Conservation (phyloP, 2,797 vertebrate genomes). For the Anisognathus igniventris region DNA sequence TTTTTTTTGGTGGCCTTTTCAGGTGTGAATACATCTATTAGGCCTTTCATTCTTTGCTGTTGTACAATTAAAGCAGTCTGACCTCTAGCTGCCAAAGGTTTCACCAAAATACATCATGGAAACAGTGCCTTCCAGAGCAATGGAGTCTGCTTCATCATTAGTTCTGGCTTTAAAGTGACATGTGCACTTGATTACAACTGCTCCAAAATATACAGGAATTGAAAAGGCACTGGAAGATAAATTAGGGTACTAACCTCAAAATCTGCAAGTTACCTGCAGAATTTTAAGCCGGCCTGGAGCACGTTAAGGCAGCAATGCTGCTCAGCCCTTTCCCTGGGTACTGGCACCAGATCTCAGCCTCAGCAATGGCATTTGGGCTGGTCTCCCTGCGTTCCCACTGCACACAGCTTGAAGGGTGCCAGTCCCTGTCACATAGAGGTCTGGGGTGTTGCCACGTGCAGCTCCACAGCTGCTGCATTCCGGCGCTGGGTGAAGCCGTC, state of each 20-base stretch:
- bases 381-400: not conserved
- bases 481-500: not conserved
- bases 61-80: constrained; percentile 33
- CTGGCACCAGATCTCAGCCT: not conserved
- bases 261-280: not conserved
- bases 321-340: not conserved
- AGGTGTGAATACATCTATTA: constrained; percentile 7
- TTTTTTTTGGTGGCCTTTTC: not conserved
- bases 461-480: not conserved
- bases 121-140: not conserved
- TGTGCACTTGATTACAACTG: not conserved
- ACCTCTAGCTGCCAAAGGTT: constrained; percentile 37
- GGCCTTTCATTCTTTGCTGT: not conserved
- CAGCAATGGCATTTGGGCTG: not conserved
- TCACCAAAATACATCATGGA: not conserved
- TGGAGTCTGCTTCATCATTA: constrained; percentile 13
- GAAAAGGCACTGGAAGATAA: constrained; percentile 17
- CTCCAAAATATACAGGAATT: not conserved
- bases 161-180: constrained; percentile 5
- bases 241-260: not conserved
- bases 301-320: accelerated
- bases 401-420: not conserved
- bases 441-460: not conserved
- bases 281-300: not conserved
- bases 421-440: not conserved